These are phyloP conservation scores for Calcarius lapponicus DNA, from an alignment of 2,797 vertebrate species.

Conservation along the genomic window DNA sequence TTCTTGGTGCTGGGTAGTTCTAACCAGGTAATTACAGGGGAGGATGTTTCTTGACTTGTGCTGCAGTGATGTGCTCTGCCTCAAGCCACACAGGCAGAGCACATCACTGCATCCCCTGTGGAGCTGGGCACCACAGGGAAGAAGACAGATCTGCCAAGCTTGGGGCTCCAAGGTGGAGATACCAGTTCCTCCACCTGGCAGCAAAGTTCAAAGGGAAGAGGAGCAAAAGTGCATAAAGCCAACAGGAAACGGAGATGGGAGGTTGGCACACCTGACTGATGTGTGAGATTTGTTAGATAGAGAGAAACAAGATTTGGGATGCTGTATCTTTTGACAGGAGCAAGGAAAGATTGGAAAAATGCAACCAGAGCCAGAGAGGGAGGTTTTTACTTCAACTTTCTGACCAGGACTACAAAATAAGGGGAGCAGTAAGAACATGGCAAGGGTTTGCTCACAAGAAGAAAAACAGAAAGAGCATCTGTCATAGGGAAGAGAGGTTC, in stretches of 20 bases:
- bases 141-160: neutral
- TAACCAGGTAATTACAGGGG: neutral
- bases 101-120: too few relatives aligned
- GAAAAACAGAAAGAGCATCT: neutral
- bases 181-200: neutral
- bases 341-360: neutral
- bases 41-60: neutral
- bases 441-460: neutral
- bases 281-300: neutral
- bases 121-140: neutral
- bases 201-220: neutral
- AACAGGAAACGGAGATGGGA: neutral
- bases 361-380: neutral
- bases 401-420: neutral
- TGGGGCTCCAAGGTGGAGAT: neutral
- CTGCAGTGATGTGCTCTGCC: neutral
- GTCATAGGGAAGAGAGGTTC: neutral
- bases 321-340: neutral
- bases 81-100: neutral
- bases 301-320: neutral
- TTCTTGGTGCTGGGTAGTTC: neutral
- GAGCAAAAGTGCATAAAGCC: neutral
- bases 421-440: neutral
- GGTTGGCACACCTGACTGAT: rapidly evolving
- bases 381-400: neutral